These are phyloP conservation scores for Clusia tigrina DNA, from an alignment of 2,888 invertebrate species.

Conservation along the genomic window DNA sequence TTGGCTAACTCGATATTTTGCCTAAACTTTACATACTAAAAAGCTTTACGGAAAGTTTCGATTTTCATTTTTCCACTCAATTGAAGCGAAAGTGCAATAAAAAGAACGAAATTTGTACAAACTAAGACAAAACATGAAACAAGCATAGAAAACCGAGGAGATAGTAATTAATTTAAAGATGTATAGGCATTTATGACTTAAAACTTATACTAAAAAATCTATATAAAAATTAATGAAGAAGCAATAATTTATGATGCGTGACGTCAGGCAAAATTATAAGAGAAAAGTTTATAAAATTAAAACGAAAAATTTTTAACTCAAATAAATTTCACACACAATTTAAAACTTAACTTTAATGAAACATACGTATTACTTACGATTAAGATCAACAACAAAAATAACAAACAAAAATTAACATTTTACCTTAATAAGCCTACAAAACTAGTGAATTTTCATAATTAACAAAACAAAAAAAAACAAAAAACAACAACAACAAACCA, in stretches of 20 bases:
- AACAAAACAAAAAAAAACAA: neutral
- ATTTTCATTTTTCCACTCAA: too few species aligned
- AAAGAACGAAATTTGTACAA: conserved; percentile 22
- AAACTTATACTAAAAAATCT: conserved; percentile 23
- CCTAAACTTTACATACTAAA: conserved; percentile 4
- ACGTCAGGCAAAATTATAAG: neutral
- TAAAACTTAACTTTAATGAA: conserved; percentile 8
- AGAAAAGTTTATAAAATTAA: conserved; percentile 23
- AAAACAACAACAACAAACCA: conserved; percentile 5
- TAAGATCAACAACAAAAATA: conserved; percentile 29
- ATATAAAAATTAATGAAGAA: conserved; percentile 22
- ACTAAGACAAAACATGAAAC: conserved; percentile 13
- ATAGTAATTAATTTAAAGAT: conserved; percentile 6
- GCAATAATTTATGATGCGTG: conserved; percentile 33
- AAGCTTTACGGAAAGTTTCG: conserved; percentile 5
- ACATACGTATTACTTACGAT: conserved; percentile 37
- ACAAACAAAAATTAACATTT: conserved; percentile 14
- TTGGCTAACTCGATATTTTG: neutral
- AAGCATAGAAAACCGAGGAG: neutral
- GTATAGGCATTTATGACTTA: conserved; percentile 23
- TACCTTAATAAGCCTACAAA: conserved; percentile 2
- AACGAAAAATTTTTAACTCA: conserved; percentile 19
- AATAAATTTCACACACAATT: conserved; percentile 12
- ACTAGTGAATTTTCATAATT: conserved; percentile 7
- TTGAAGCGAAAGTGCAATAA: conserved; percentile 3